These are phyloP conservation scores for Otocyon megalotis DNA, from an alignment of 2,113 vertebrate genomes.

Conservation along the genomic window DNA sequence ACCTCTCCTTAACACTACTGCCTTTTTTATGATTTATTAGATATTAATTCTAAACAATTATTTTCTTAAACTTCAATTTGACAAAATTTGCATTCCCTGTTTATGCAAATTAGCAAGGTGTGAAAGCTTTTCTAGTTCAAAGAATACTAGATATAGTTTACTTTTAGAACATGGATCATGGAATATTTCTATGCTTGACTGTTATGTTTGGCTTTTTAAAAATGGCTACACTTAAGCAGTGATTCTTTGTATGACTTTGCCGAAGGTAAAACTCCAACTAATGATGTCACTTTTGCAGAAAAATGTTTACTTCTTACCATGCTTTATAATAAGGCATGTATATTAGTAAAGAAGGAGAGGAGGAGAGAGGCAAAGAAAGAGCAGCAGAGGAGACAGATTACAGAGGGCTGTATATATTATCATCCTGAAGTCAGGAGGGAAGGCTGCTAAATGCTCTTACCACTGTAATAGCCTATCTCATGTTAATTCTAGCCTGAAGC, in stretches of 20 bases:
- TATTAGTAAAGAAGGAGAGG: constrained; percentile 64
- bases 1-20: not conserved
- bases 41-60: not conserved
- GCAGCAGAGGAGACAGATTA: constrained; percentile 88
- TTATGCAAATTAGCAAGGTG: constrained; percentile 16
- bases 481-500: constrained; percentile 97
- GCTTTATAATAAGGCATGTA: constrained; percentile 84
- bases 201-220: constrained; percentile 67
- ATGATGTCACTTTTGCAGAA: constrained; percentile 81
- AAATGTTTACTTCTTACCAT: constrained; percentile 86
- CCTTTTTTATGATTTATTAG: not conserved
- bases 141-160: constrained; percentile 67
- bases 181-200: constrained; percentile 72
- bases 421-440: constrained; percentile 93
- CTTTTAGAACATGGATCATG: constrained; percentile 70
- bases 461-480: constrained; percentile 93
- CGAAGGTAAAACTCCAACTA: constrained; percentile 83
- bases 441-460: constrained; percentile 94
- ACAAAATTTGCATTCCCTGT: not conserved
- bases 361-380: not conserved
- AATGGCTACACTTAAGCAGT: constrained; percentile 77
- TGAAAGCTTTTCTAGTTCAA: constrained; percentile 37
- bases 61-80: constrained; percentile 77
- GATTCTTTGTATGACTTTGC: constrained; percentile 87
- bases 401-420: constrained; percentile 93